These are phyloP conservation scores for Drosophila setifemur DNA, from an alignment of 1,140 invertebrate genomes.

Conservation along the genomic window DNA sequence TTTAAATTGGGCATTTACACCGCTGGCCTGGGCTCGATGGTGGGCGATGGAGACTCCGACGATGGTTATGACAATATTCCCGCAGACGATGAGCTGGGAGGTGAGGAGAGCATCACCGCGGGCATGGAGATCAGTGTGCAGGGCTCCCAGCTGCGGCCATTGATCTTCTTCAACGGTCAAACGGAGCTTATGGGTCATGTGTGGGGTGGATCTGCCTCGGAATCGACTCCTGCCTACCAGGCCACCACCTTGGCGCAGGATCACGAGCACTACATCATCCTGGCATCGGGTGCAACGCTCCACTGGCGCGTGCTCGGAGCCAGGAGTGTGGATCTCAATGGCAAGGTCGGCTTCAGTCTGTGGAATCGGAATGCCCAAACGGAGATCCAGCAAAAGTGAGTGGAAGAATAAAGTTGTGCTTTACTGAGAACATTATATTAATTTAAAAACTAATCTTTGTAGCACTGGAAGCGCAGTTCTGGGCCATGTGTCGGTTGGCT, in stretches of 20 bases:
- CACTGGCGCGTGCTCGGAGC: conserved; percentile 88
- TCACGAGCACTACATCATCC: conserved; percentile 86
- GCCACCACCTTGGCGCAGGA: conserved; percentile 89
- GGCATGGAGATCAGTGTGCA: conserved; percentile 93
- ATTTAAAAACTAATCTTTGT: conserved; percentile 54
- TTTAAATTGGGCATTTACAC: conserved; percentile 91
- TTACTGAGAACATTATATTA: neutral
- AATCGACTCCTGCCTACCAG: conserved; percentile 92
- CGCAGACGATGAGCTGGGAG: conserved; percentile 84
- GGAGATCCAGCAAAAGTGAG: conserved; percentile 89
- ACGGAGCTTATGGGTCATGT: conserved; percentile 94
- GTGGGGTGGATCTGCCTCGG: conserved; percentile 92
- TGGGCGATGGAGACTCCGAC: conserved; percentile 84
- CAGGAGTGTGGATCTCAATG: conserved; percentile 92
- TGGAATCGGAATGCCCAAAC: conserved; percentile 95
- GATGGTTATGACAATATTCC: conserved; percentile 79
- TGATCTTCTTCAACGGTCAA: conserved; percentile 93
- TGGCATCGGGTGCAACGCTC: conserved; percentile 89
- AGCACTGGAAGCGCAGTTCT: conserved; percentile 88
- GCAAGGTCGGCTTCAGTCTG: conserved; percentile 91
- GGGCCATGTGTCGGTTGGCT: conserved; percentile 87
- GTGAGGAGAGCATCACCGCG: conserved; percentile 87
- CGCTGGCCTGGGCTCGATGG: conserved; percentile 88
- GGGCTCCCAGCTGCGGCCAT: conserved; percentile 90
- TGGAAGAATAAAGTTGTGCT: neutral